A percentile compares a stretch with the other conserved stretches of the same genome.
phyloP scores from a whole-genome alignment of 2,797 vertebrate genomes.

The Lepus oiostolus region DNA sequence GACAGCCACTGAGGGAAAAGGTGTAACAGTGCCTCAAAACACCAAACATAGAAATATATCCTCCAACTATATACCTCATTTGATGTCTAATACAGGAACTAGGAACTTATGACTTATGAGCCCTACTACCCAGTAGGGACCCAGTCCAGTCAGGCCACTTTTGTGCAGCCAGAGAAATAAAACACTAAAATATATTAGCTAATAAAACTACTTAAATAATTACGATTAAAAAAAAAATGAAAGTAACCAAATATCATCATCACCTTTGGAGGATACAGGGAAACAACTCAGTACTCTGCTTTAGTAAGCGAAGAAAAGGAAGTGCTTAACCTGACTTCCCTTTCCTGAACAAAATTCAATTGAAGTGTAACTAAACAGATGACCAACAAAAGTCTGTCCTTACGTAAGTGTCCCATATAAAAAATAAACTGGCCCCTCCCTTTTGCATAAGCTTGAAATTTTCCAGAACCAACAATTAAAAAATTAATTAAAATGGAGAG shows the following conservation, averaged over 20 bases:
- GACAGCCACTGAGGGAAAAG: neutral
- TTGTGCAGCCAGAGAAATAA: constrained; percentile 14
- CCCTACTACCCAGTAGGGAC: neutral
- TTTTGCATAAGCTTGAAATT: neutral
- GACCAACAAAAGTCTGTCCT: neutral
- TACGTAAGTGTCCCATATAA: neutral
- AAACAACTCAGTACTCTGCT: neutral
- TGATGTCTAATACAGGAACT: constrained; percentile 14
- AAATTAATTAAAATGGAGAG: neutral
- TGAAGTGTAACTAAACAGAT: neutral
- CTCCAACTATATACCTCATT: neutral
- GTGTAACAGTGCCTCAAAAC: neutral
- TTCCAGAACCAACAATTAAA: constrained; percentile 40
- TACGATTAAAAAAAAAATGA: constrained; percentile 3
- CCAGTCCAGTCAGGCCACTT: neutral
- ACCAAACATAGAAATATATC: neutral
- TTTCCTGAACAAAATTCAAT: neutral
- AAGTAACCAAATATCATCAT: neutral
- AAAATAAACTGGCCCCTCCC: neutral
- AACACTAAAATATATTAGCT: neutral
- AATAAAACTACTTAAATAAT: neutral
- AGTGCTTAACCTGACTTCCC: neutral
- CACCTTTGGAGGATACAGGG: neutral
- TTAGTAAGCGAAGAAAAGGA: neutral
- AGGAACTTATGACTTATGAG: neutral